A percentile compares a stretch with the other conserved stretches of the same genome.
Conservation (phyloP, 2,113 vertebrate genomes). For the Saccopteryx bilineata region DNA sequence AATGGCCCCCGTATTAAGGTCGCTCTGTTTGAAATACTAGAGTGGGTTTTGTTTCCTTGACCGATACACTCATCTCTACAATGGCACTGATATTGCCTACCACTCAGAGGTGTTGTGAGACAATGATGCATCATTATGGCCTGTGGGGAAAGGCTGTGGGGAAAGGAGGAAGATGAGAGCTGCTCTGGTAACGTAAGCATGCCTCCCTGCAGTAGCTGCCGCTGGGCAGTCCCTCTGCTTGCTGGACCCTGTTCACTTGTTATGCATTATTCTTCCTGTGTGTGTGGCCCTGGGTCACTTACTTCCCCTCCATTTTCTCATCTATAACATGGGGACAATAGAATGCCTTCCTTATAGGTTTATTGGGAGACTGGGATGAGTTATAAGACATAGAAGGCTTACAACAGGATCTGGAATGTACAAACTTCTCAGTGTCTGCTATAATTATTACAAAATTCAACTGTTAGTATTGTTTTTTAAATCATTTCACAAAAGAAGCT, state of each 20-base stretch:
- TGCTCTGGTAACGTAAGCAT: not conserved
- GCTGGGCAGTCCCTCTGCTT: accelerated
- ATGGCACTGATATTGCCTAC: not conserved
- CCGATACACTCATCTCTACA: not conserved
- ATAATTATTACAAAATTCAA: not conserved
- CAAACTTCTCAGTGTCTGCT: not conserved
- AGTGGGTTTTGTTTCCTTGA: not conserved
- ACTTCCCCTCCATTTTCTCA: not conserved
- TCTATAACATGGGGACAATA: not conserved
- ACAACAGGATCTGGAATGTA: not conserved
- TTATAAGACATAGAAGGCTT: not conserved
- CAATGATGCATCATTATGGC: not conserved
- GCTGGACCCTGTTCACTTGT: not conserved
- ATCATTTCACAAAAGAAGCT: not conserved
- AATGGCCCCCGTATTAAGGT: not conserved
- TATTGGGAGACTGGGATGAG: not conserved
- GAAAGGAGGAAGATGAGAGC: not conserved
- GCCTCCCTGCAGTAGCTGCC: too few species aligned
- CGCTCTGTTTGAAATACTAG: not conserved
- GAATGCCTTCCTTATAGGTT: not conserved
- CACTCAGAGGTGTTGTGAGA: not conserved
- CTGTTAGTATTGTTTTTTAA: not conserved
- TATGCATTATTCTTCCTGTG: not conserved
- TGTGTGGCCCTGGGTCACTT: not conserved
- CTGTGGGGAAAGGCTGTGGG: not conserved